Evolutionary conservation across 2,113 vertebrate genomes (phyloP), one percentile per base, ranked within the genome.

Genomic region (Neogale vison): DNA sequence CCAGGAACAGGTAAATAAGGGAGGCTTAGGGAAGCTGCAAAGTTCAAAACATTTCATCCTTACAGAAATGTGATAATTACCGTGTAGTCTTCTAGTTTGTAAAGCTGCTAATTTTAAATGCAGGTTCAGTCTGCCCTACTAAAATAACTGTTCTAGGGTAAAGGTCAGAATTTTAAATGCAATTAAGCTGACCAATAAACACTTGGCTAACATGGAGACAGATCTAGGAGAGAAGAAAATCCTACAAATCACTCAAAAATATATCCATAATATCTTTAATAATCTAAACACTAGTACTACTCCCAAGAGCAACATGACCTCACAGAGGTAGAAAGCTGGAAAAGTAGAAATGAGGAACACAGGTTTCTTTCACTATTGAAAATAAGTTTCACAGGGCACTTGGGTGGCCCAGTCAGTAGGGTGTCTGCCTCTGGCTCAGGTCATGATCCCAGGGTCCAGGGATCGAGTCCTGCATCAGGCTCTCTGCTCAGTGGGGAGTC

Each of bases 41-140:
- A 65, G 21, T 90, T 84, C 21, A 21, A 94, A 80, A 34, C 45
- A 85, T 55, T 95, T 77, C 69, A 88, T 93, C 67, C 67, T 63
- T 79, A 63, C 6, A 90, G n/a, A 97, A 88, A 67, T 86, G 92
- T 34, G n/a, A 67, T 90, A 71, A 91, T 89, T 65, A 92, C 24
- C n/a, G 57, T 42, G 63, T 31, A 84, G 45, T 95, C 79, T 93
- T 89, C 79, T 76, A 13, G 82, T 67, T 91, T 87, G 31, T 91
- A 90, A 95, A 93, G 23, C 18, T 93, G 71, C 77, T 86, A 67
- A 79, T 88, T 94, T 71, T 97, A 59, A 96, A 91, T 17, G 23
- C 4, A 85, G 34, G 29, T 87, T 72, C 71, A 88, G 26, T 61
- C 57, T 71, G 26, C 4, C 34, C 3, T 17, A 59, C 45, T 24